Conservation (phyloP, 2,797 vertebrate species). For the Lepus oiostolus region DNA sequence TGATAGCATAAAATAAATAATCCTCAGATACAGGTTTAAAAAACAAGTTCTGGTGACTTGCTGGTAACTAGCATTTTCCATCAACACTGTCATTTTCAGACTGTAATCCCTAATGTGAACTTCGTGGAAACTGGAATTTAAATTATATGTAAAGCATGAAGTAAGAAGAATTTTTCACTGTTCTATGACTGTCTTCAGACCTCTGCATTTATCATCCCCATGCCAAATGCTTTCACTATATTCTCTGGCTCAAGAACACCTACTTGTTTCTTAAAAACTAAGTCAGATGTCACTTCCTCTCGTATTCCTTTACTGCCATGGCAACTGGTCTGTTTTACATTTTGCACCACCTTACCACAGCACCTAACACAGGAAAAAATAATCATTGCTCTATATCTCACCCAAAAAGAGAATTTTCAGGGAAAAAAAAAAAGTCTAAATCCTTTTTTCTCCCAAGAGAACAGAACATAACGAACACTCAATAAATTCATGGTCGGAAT, state of each 20-base stretch:
- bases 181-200: neutral
- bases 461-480: constrained; percentile 1
- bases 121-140: neutral
- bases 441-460: constrained; percentile 7
- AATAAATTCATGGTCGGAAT: neutral
- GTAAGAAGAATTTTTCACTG: constrained; percentile 10
- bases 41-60: neutral
- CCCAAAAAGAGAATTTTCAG: neutral
- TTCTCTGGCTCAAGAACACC: neutral
- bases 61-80: neutral
- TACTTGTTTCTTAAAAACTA: neutral
- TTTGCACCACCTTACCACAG: neutral
- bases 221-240: neutral
- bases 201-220: neutral
- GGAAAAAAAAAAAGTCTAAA: neutral
- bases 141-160: neutral
- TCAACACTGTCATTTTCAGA: neutral
- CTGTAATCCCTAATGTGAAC: constrained; percentile 50
- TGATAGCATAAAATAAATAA: constrained; percentile 24
- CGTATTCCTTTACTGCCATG: neutral
- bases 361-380: neutral
- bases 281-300: neutral
- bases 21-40: neutral
- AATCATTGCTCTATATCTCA: neutral
- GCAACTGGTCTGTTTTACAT: neutral